Percentiles rank a stretch among this genome's conserved stretches.
Conservation (phyloP, 2,888 invertebrate genomes). For the Blastobasis adustella region DNA sequence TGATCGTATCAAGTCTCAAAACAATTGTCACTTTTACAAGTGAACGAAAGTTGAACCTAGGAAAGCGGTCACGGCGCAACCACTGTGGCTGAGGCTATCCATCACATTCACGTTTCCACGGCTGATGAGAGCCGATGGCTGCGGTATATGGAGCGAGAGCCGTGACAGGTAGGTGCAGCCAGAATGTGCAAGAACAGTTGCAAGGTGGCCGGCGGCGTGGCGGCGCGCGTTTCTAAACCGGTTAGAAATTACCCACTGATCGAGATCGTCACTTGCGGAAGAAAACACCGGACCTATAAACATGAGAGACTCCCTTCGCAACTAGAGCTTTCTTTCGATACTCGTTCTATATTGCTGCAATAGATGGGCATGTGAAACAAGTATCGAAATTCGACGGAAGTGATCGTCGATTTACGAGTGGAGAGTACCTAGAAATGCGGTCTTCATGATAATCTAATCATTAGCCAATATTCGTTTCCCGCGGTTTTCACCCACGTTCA, state of each 20-base stretch:
- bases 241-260: constrained; percentile 74
- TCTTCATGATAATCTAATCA: neutral
- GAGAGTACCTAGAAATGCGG: no score
- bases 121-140: constrained; percentile 4
- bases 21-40: no score
- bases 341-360: constrained; percentile 11
- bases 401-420: no score
- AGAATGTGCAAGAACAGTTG: constrained; percentile 38
- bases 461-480: neutral
- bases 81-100: no score
- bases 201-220: constrained; percentile 22
- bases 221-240: constrained; percentile 66
- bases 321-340: constrained; percentile 48
- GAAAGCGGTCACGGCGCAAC: no score
- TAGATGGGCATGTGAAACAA: no score
- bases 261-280: constrained; percentile 68
- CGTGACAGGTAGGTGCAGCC: constrained; percentile 22
- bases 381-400: no score
- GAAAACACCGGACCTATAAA: constrained; percentile 64
- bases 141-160: constrained; percentile 55
- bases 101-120: no score
- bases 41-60: no score
- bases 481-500: no score
- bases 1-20: no score
- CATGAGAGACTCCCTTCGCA: constrained; percentile 37